These are phyloP conservation scores for Tridacna crocea DNA, from an alignment of 2,888 invertebrate genomes.

Conservation along the genomic window DNA sequence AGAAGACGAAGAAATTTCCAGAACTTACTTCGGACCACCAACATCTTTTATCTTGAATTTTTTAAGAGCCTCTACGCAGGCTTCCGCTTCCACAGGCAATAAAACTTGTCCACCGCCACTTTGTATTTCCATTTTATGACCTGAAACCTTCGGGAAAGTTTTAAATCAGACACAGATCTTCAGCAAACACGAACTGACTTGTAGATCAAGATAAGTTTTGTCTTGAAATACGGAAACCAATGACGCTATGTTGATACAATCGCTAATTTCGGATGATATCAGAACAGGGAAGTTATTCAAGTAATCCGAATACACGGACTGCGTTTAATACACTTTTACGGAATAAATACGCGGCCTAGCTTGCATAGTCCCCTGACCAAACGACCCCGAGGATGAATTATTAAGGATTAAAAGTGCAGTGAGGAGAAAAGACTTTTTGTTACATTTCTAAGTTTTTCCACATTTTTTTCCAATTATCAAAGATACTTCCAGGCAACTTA, in stretches of 20 bases:
- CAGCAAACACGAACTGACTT: constrained; percentile 13
- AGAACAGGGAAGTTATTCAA: neutral
- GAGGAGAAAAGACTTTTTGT: too few species aligned
- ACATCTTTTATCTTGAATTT: constrained; percentile 88
- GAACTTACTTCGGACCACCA: constrained; percentile 87
- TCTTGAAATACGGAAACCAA: neutral
- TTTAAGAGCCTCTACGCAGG: constrained; percentile 90
- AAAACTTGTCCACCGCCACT: constrained; percentile 72
- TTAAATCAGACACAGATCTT: too few species aligned
- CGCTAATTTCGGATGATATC: neutral
- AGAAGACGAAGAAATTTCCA: neutral
- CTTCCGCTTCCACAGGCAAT: constrained; percentile 88
- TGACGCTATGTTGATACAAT: constrained; percentile 10
- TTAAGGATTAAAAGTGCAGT: too few species aligned
- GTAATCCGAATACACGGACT: neutral
- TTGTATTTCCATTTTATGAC: constrained; percentile 11
- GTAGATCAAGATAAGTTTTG: neutral
- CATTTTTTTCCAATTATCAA: too few species aligned
- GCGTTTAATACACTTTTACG: neutral
- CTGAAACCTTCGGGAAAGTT: too few species aligned
- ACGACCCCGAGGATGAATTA: too few species aligned
- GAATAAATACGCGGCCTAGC: neutral
- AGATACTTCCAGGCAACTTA: too few species aligned
- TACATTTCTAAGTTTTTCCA: too few species aligned
- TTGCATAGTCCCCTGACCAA: too few species aligned